Evolutionary conservation across 2,888 invertebrate genomes (phyloP), one percentile per base, ranked within the genome.

Genomic region (Sabatieria punctata): DNA sequence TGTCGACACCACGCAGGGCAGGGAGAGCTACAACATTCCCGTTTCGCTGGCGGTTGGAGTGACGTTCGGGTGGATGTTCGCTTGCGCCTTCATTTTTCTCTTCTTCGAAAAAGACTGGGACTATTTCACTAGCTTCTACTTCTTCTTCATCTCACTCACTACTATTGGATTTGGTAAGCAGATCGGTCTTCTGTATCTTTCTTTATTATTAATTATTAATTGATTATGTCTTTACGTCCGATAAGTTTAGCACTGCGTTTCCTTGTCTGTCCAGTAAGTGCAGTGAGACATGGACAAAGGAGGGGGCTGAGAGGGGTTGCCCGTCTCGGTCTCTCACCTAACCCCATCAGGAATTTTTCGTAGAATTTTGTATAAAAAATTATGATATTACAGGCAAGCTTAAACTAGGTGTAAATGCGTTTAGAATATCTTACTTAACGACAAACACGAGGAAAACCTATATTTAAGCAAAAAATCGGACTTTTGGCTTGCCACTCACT

Each of bases 81-180:
- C 61, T n/a, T 63, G 63, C 46, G 61, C 63, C 19, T 61, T 57
- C 15, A 60, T 63, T 13, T 63, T 61, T 45, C 53, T 60, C 38
- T 49, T 52, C 43, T 61, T 62, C 42, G 61, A 62, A 43, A 56
- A 59, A 36, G 60, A 61, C 41, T 62, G 62, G 62, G 63, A 63
- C 49, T 63, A 63, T 49, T 63, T 63, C 46, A 63, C 61, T 48
- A 59, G 59, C 49, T 62, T 62, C 45, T 62, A 63, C 45, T 62
- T 62, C 47, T 60, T 62, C 46, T 62, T 62, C 45, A 60, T 61
- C 42, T 59, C 59, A 1, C 49, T 62, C 6, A 62, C 62, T 1
- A 62, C 62, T 2, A 62, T 62, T 33, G 62, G 62, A 45, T 63
- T 60, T 45, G 62, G 62, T 58, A 46, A 38, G 50, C 25, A 8